phyloP scores from a whole-genome alignment of 2,113 vertebrate species.

The Periophthalmus modestus region DNA sequence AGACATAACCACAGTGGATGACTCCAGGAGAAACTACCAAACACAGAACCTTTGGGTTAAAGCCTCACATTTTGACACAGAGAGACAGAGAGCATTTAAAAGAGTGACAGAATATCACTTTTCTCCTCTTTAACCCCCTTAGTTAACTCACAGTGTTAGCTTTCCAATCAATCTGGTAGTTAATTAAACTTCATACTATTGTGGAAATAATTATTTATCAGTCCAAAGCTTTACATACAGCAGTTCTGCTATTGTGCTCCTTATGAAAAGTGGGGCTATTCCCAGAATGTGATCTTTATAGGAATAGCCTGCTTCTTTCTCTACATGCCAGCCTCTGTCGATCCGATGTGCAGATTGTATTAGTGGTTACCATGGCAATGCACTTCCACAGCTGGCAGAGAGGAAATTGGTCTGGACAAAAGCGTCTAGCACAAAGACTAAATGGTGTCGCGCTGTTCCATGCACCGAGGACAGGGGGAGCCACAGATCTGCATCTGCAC shows the following conservation, averaged over 20 bases:
- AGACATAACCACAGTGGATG: background rate
- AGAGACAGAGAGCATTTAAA: too few species aligned
- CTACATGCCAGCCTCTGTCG: slow-evolving; percentile 39
- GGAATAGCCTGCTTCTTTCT: slow-evolving; percentile 28
- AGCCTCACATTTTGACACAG: background rate
- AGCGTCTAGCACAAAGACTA: slow-evolving; percentile 40
- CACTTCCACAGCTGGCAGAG: slow-evolving; percentile 64
- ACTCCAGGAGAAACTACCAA: background rate
- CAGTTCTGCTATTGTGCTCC: background rate
- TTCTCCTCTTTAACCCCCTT: background rate
- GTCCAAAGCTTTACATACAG: slow-evolving; percentile 6
- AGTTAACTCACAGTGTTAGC: background rate
- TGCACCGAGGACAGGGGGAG: slow-evolving; percentile 67
- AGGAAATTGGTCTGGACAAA: slow-evolving; percentile 58
- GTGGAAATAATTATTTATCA: background rate
- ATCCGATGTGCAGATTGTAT: slow-evolving; percentile 63
- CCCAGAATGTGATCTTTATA: slow-evolving; percentile 1
- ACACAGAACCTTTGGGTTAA: background rate
- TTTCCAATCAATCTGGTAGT: background rate
- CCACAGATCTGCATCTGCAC: slow-evolving; percentile 28
- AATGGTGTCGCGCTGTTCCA: slow-evolving; percentile 52
- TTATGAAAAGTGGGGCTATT: background rate
- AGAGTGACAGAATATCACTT: too few species aligned
- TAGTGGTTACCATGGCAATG: slow-evolving; percentile 71
- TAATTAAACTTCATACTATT: background rate